Evolutionary conservation across 2,888 invertebrate genomes (phyloP).

Genomic region (Drosophila demipolita): DNA sequence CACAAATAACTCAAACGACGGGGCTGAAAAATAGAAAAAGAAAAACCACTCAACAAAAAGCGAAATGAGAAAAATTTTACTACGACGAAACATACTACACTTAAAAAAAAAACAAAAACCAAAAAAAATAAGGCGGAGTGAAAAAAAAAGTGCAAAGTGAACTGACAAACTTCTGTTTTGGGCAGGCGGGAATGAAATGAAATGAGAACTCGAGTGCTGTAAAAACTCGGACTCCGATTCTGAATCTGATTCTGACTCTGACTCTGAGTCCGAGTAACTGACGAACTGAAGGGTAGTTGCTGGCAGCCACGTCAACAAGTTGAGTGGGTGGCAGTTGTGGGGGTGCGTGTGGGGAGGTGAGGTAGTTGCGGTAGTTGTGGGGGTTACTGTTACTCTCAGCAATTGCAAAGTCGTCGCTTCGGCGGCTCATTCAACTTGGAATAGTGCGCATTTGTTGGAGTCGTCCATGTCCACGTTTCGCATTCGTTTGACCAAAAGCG

Average conservation of each 20-base stretch:
- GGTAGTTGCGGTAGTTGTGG: neutral
- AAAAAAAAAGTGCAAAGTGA: conserved; percentile 8
- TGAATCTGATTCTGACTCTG: conserved; percentile 31
- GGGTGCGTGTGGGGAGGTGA: neutral
- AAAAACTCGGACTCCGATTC: conserved; percentile 13
- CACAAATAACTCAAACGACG: conserved; percentile 32
- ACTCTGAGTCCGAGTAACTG: conserved; percentile 51
- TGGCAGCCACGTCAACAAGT: conserved; percentile 72
- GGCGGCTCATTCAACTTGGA: conserved; percentile 45
- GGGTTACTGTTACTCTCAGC: neutral
- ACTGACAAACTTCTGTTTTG: conserved; percentile 60
- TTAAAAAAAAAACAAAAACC: conserved; percentile 42
- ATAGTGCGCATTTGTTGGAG: conserved; percentile 19
- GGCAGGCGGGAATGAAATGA: conserved; percentile 55
- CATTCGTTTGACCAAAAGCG: conserved; percentile 53
- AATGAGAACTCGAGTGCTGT: conserved; percentile 37
- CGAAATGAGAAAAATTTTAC: conserved; percentile 79
- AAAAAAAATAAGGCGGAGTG: neutral
- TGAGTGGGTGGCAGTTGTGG: conserved; percentile 38
- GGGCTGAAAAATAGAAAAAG: conserved; percentile 43
- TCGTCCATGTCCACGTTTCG: conserved; percentile 29
- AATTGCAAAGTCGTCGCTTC: conserved; percentile 8
- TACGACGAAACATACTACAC: conserved; percentile 61
- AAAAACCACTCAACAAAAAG: conserved; percentile 79
- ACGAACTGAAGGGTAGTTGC: conserved; percentile 57